Evolutionary conservation across 2,888 invertebrate species (phyloP), one percentile per base, ranked within the genome.

Genomic region (Colostygia pectinataria): DNA sequence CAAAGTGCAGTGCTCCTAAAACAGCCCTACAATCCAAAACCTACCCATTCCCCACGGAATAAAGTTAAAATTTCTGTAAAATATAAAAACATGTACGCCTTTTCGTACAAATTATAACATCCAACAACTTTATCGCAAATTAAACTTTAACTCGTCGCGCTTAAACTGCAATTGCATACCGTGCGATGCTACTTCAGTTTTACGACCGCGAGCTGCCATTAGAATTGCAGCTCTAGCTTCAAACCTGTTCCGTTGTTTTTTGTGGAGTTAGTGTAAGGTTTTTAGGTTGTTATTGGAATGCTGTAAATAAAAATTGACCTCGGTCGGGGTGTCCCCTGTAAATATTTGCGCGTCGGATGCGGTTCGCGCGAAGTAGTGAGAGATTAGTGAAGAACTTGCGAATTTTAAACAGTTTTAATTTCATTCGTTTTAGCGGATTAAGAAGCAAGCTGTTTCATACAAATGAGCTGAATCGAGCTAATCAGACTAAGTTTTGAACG

Each of bases 1-100:
- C 77, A 80, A 79, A 85, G 85, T 87, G 84, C 87, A 86, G 71
- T 86, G 86, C 82, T 78, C 85, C 84, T 81, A 68, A 68, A 71
- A 59, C 58, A 49, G 33, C 27, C n/a, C 1, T 5, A 1, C 54
- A 61, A 20, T 12, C 36, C 0, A 76, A 66, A 60, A 42, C 25
- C 24, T 34, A 62, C 66, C 52, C 42, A 74, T 64, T 9, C 0
- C 0, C 0, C 0, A 6, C 0, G 0, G 0, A 0, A 6, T 59
- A 55, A 47, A 57, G 53, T 38, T 2, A 38, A 61, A 62, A 49
- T 55, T 48, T n/a, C 28, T 7, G 18, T 13, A 36, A 28, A 33
- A 14, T 6, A 7, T 5, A 4, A 2, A 24, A 13, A 10, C 1
- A 28, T 34, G 59, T 74, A 64, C 36, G 49, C 9, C 67, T 25